Base-by-base conservation (phyloP, 2,888 invertebrate species). In the Cephus rjabovi region DNA sequence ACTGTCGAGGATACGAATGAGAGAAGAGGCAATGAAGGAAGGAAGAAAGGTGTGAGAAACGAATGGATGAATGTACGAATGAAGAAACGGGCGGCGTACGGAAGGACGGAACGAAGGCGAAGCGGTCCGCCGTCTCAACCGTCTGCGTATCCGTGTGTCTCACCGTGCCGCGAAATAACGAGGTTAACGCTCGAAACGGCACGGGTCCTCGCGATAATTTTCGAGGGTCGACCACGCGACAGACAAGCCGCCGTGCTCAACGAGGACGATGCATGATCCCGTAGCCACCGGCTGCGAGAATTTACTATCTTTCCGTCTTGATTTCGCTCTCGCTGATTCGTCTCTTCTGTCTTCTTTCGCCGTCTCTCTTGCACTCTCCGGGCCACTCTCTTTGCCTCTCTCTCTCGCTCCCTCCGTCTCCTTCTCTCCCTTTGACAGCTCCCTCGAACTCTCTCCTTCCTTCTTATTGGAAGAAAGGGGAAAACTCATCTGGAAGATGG, bases 401-500 rank as follows among this genome's bases (percentile, higher is more conserved):
- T 40, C 75, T n/a, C 76, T 37, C 77, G 71, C 78, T 78, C 69
- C 69, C 68, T 76, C 71, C 74, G 31, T 56, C 76, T 79, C 77
- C 69, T 37, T 35, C 69, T 68, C 75, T 71, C 30, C 35, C 37
- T 30, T 30, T 34, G 69, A 31, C 70, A 33, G 69, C 37, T 56
- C 75, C 69, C 35, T 76, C 37, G 11, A 70, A 76, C 69, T 69
- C 75, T 40, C 76, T 37, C 34, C 33, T 34, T 73, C 74, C 68
- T 34, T 74, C 34, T 73, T 75, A 37, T 81, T 85, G 84, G 84
- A 86, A 86, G 89, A 89, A 89, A 89, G 86, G 88, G 88, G 88
- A 90, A 93, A 92, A 92, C 91, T 93, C 91, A 92, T 92, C 92
- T 92, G 92, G 92, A 93, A 93, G 93, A 93, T 93, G 93, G 93